Evolutionary conservation across 2,888 invertebrate genomes (phyloP), one percentile per base, ranked within the genome.

Genomic region (Zootermopsis nevadensis): DNA sequence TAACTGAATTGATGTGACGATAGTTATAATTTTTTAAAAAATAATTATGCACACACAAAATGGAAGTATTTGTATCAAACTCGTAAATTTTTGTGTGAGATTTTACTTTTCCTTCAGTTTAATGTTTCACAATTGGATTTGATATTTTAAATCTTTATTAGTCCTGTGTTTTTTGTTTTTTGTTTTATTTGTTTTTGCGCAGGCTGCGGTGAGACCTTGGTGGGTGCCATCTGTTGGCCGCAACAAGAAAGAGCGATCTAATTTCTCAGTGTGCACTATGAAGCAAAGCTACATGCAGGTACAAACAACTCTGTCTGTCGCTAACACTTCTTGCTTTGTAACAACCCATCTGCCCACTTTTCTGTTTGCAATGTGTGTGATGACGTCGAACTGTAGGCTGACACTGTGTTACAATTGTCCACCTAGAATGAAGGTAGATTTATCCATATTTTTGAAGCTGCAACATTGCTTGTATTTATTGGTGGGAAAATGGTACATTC

Each of bases 201-300:
- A 85, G 84, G 83, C 81, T 38, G 81, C 83, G 35, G 83, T 80
- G 82, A 81, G 82, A 67, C 83, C 84, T 72, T 85, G 85, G 85
- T 85, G 84, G 85, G 80, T 81, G 72, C 77, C 81, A 22, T 79
- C 81, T 80, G 48, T 84, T 77, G 84, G 83, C 81, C 84, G 85
- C 74, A 85, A 83, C 84, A 85, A 84, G 83, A 84, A 85, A 77
- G 83, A 83, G 74, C 82, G 81, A 76, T 83, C 79, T 82, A 84
- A 84, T 85, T 85, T 85, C 82, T 84, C 84, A 69, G 85, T 86
- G 84, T 82, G 82, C 80, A 84, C 89, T 86, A 89, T 90, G 89
- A 90, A 89, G 89, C 90, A 90, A 88, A 90, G 89, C 86, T 90
- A 90, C 86, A 89, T 90, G 89, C 90, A 90, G 90, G 90, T 90